These are phyloP conservation scores for Sebastes melanostomus DNA, from an alignment of 2,797 vertebrate genomes.

Conservation along the genomic window DNA sequence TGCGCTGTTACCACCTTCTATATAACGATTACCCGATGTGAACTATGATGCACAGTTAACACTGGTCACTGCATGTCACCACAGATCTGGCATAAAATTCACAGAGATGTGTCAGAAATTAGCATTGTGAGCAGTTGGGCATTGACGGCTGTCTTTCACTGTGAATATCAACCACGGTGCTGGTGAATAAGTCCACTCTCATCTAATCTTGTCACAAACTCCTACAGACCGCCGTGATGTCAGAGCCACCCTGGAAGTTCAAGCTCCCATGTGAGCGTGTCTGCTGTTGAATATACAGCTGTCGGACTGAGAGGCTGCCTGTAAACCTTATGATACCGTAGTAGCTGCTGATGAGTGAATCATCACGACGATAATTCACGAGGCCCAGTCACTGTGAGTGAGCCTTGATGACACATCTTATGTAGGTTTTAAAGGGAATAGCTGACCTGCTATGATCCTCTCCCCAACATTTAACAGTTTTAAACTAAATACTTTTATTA, in stretches of 20 bases:
- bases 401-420: conserved; percentile 8
- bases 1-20: conserved; percentile 11
- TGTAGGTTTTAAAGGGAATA: neutral
- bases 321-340: neutral
- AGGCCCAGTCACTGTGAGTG: neutral
- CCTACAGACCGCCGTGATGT: conserved; percentile 71
- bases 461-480: neutral
- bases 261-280: conserved; percentile 7
- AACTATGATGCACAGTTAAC: conserved; percentile 63
- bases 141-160: conserved; percentile 80
- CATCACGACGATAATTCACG: neutral
- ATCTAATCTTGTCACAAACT: conserved; percentile 74
- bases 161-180: conserved; percentile 81
- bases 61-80: conserved; percentile 65
- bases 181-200: conserved; percentile 74
- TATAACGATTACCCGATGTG: conserved; percentile 12
- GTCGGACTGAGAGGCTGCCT: conserved; percentile 1
- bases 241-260: conserved; percentile 60
- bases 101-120: conserved; percentile 75
- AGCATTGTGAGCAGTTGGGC: conserved; percentile 81
- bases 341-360: conserved; percentile 17
- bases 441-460: neutral
- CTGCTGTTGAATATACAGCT: conserved; percentile 18
- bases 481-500: neutral
- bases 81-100: conserved; percentile 58